Percentiles rank a stretch among this genome's conserved stretches.
phyloP scores from a whole-genome alignment of 1,140 invertebrate genomes.

The Pemphigus obesinymphae region DNA sequence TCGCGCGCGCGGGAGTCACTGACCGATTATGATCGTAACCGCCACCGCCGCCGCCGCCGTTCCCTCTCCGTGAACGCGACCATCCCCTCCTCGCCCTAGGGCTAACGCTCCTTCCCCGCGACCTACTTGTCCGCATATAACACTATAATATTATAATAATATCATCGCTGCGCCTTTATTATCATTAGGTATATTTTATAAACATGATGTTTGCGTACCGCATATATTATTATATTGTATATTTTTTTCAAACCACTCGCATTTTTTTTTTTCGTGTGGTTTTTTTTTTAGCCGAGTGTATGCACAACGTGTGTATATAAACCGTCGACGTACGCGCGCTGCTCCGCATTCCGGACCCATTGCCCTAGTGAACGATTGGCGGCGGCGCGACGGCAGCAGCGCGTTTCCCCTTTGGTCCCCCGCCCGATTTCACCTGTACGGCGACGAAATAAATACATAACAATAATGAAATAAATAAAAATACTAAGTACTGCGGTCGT shows the following conservation, averaged over 20 bases:
- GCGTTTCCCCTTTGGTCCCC: background rate
- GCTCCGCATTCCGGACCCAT: slow-evolving; percentile 40
- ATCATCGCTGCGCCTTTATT: slow-evolving; percentile 21
- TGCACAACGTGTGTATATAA: background rate
- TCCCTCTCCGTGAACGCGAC: background rate
- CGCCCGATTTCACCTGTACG: background rate
- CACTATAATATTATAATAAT: background rate
- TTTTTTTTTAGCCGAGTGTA: slow-evolving; percentile 4
- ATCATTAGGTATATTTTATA: too few species aligned
- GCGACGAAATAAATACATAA: background rate
- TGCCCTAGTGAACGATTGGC: slow-evolving; percentile 39
- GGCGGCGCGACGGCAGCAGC: background rate
- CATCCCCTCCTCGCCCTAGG: background rate
- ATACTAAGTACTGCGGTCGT: background rate
- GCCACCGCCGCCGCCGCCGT: background rate
- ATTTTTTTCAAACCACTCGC: background rate
- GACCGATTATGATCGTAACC: slow-evolving; percentile 16
- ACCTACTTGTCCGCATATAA: slow-evolving; percentile 11
- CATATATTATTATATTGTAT: too few species aligned
- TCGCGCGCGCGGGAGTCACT: background rate
- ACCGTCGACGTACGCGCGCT: background rate
- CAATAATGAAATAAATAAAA: background rate
- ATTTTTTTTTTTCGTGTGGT: background rate
- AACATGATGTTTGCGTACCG: too few species aligned
- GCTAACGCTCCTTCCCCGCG: background rate